Evolutionary conservation across 53 echinoderm and acorn worm genomes (phyloP).

Genomic region (Pentamera pediparva): DNA sequence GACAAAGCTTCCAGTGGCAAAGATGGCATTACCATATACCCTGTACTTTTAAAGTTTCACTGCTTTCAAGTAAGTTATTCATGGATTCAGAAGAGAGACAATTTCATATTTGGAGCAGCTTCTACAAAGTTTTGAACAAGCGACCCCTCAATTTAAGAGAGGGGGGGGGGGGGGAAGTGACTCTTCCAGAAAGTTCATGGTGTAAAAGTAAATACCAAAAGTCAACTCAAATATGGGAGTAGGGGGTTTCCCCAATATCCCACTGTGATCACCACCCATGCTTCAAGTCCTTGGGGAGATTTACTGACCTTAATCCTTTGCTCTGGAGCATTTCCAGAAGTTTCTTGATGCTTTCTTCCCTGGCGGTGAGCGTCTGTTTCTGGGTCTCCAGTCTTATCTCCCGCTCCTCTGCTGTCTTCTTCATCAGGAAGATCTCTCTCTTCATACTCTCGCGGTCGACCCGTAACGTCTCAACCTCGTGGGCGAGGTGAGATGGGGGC

Average conservation of each 20-base stretch:
- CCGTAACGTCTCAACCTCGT: slow-evolving; percentile 62
- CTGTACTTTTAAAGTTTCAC: too few species aligned
- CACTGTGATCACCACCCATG: too few species aligned
- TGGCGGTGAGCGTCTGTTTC: slow-evolving; percentile 86
- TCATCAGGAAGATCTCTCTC: slow-evolving; percentile 85
- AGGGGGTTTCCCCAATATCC: too few species aligned
- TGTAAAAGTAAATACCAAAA: neutral
- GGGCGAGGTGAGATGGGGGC: slow-evolving; percentile 44
- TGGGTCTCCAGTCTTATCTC: slow-evolving; percentile 95
- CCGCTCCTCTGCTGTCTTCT: slow-evolving; percentile 93
- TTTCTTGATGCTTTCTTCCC: slow-evolving; percentile 97
- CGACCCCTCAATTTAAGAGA: neutral
- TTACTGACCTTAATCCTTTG: slow-evolving; percentile 64
- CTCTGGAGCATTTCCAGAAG: slow-evolving; percentile 98
- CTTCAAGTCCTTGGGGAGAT: too few species aligned
- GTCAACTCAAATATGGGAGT: too few species aligned
- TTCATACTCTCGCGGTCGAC: slow-evolving; percentile 66
- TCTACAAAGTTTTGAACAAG: neutral
- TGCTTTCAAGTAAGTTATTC: too few species aligned
- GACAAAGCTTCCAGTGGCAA: too few species aligned
- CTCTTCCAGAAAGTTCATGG: neutral
- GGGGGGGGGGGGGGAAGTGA: neutral
- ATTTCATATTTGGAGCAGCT: too few species aligned
- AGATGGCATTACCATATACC: too few species aligned
- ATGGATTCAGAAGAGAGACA: too few species aligned